These are phyloP conservation scores for Lagenorhynchus albirostris DNA, from an alignment of 2,113 vertebrate species.

Conservation along the genomic window DNA sequence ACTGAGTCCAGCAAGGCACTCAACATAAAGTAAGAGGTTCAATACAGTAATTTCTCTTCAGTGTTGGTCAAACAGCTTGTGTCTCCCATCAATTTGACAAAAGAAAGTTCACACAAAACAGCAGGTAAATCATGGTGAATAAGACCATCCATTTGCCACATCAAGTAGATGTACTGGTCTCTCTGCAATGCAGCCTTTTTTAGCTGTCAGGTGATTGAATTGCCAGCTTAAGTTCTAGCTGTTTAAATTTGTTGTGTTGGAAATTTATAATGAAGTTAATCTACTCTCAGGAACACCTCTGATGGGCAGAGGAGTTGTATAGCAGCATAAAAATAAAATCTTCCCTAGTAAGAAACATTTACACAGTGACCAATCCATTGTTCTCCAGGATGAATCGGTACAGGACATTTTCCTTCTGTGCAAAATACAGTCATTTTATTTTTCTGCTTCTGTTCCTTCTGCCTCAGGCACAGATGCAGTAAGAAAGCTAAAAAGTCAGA, in stretches of 20 bases:
- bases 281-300: constrained; percentile 21
- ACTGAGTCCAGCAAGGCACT: neutral
- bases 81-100: constrained; percentile 61
- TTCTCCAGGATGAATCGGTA: constrained; percentile 25
- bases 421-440: constrained; percentile 43
- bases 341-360: constrained; percentile 14
- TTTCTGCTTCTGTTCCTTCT: constrained; percentile 55
- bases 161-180: constrained; percentile 74
- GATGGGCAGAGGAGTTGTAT: neutral
- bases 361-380: constrained; percentile 8
- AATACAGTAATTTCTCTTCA: neutral
- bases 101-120: constrained; percentile 60
- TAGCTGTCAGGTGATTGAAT: constrained; percentile 59
- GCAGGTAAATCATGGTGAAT: constrained; percentile 69
- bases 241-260: constrained; percentile 69
- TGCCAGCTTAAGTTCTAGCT: constrained; percentile 66
- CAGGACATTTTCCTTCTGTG: constrained; percentile 6
- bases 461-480: constrained; percentile 60
- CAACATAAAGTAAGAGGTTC: neutral
- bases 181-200: constrained; percentile 60
- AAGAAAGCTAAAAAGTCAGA: constrained; percentile 60
- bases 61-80: constrained; percentile 59
- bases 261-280: constrained; percentile 44
- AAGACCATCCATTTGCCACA: constrained; percentile 59
- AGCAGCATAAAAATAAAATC: constrained; percentile 40